Percentiles rank a stretch among this genome's conserved stretches.
Evolutionary conservation across 2,888 invertebrate genomes (phyloP).

Genomic region (Parnassius apollo): DNA sequence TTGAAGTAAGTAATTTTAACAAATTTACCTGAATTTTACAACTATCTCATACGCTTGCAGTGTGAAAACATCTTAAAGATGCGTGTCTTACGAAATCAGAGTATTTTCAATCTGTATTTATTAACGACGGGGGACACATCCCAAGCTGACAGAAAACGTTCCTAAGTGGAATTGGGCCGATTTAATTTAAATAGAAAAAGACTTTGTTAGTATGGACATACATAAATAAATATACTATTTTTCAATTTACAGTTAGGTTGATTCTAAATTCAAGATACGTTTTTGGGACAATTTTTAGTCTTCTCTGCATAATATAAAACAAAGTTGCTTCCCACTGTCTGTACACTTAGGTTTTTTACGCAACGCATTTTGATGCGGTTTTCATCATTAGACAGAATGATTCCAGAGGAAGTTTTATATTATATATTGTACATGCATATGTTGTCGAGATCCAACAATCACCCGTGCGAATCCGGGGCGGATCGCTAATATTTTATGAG

Average conservation of each 20-base stretch:
- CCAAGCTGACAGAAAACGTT: constrained; percentile 5
- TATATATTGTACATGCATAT: too few relatives aligned
- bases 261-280: not conserved
- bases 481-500: too few relatives aligned
- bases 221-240: not conserved
- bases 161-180: constrained; percentile 12
- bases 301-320: too few relatives aligned
- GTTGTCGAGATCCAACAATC: too few relatives aligned
- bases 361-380: too few relatives aligned
- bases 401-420: too few relatives aligned
- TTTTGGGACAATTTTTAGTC: too few relatives aligned
- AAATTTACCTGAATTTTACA: not conserved
- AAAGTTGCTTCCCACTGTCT: too few relatives aligned
- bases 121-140: constrained; percentile 36
- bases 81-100: constrained; percentile 6
- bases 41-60: not conserved
- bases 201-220: constrained; percentile 1
- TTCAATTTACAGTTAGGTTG: not conserved
- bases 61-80: not conserved
- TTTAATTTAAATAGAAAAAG: constrained; percentile 13
- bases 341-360: too few relatives aligned
- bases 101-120: constrained; percentile 35
- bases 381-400: too few relatives aligned
- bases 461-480: too few relatives aligned
- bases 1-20: not conserved